Percentiles rank a stretch among this genome's conserved stretches.
Conservation (phyloP, 2,113 vertebrate genomes). For the Orientallactaga bullata region DNA sequence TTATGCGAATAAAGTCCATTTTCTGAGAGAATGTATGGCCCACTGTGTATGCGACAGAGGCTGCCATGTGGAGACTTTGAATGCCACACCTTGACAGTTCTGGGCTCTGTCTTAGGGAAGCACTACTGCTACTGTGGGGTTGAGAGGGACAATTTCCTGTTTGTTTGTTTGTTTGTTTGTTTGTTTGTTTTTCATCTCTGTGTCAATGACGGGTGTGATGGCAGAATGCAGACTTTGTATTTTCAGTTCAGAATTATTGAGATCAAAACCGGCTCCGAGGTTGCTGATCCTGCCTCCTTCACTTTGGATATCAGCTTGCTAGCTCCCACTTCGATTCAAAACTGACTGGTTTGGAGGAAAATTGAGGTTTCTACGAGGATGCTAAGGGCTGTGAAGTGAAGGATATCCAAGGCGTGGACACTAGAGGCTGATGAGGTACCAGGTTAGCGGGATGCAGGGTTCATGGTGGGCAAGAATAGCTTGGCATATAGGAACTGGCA, state of each 20-base stretch:
- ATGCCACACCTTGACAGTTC: constrained; percentile 51
- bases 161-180: not conserved
- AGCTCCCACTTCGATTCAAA: not conserved
- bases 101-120: constrained; percentile 58
- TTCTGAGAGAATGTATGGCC: not conserved
- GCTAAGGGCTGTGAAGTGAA: not conserved
- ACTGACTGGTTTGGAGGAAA: not conserved
- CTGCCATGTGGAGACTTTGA: constrained; percentile 61
- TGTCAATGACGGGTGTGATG: not conserved
- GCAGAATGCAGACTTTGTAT: not conserved
- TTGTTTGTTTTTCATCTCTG: not conserved
- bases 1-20: constrained; percentile 49
- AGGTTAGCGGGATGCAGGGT: not conserved
- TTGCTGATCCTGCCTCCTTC: not conserved
- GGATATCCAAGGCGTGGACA: not conserved
- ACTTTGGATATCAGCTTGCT: not conserved
- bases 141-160: not conserved
- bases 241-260: not conserved
- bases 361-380: not conserved
- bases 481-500: not conserved
- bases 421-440: not conserved
- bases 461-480: not conserved
- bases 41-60: not conserved
- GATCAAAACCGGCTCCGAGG: not conserved
- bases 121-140: not conserved